Base-by-base conservation (phyloP, 2,797 vertebrate species). In the Pseudochaenichthys georgianus region DNA sequence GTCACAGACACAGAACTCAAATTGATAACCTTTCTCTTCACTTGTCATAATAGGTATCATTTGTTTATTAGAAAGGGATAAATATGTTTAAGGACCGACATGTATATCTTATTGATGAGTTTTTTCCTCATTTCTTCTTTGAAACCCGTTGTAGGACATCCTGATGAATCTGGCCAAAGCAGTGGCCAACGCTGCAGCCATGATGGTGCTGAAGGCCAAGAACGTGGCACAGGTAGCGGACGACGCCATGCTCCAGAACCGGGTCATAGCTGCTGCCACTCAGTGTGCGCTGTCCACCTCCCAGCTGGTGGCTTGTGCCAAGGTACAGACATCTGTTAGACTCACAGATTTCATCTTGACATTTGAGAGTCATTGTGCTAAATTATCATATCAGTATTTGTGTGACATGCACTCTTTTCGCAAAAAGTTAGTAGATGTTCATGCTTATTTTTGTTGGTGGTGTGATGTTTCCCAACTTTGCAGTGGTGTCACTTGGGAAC, bases 91-190 rank as follows among this genome's bases (percentile, higher is more conserved):
- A 34, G 21, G 42, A 60, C 5, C 34, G 19, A 23, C 13, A 38
- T 23, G 16, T 52, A 43, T 12, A 8, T 52, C 7, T 9, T 9
- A 38, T 8, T 42, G 52, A 64, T 42, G 52, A 19, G 10, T 45
- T 13, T 34, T 17, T n/a, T n/a, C 19, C 15, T 17, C 42, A 31
- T 12, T 6, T 0, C 28, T 5, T 3, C 46, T 52, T 47, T 62
- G 9, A 42, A 28, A 7, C 16, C 42, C 38, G 17, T 58, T 53
- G 41, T 81, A 99, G 98, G 98, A 99, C 69, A 93, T 99, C 71
- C 92, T 99, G 88, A 99, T 99, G 98, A 99, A 96, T 87, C 91
- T 99, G 90, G 98, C 98, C 80, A 99, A 99, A 92, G 97, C 98
- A 0, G 98, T 99, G 57, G 98, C 98, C 81, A 99, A 99, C 0